Conservation (phyloP, 2,797 vertebrate genomes). For the Alectoris magna region DNA sequence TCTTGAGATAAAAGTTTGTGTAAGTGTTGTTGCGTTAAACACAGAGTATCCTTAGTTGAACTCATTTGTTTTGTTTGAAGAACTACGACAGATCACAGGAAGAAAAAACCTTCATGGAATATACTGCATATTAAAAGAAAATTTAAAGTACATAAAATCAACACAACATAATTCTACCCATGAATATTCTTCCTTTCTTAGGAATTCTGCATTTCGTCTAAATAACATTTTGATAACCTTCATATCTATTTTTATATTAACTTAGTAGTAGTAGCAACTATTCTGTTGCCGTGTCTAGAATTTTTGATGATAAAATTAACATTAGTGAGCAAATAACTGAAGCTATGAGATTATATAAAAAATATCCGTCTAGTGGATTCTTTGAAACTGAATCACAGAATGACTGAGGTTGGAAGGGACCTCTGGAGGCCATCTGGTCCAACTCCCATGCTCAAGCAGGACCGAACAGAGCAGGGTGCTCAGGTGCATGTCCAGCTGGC, state of each 20-base stretch:
- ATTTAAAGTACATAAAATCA: fast-evolving
- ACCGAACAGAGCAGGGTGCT: too few species aligned
- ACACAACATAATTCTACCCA: background rate
- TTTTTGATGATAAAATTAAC: background rate
- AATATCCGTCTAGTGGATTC: background rate
- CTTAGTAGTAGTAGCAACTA: fast-evolving
- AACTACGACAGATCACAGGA: background rate
- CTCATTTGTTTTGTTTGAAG: background rate
- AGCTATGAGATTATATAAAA: background rate
- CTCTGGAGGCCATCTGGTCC: too few species aligned
- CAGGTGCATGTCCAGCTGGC: too few species aligned
- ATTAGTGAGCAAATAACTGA: background rate
- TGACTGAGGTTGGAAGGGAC: too few species aligned
- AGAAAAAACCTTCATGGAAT: background rate
- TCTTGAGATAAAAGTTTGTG: background rate
- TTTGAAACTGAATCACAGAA: too few species aligned
- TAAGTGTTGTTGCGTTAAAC: background rate
- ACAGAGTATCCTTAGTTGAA: background rate
- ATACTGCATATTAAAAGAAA: background rate
- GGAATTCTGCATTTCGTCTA: background rate
- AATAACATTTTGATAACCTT: background rate
- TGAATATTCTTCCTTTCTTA: background rate
- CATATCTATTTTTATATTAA: background rate
- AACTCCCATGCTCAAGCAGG: too few species aligned
- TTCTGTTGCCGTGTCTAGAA: background rate